Evolutionary conservation across 2,113 vertebrate genomes (phyloP).

Genomic region (Caracal caracal): DNA sequence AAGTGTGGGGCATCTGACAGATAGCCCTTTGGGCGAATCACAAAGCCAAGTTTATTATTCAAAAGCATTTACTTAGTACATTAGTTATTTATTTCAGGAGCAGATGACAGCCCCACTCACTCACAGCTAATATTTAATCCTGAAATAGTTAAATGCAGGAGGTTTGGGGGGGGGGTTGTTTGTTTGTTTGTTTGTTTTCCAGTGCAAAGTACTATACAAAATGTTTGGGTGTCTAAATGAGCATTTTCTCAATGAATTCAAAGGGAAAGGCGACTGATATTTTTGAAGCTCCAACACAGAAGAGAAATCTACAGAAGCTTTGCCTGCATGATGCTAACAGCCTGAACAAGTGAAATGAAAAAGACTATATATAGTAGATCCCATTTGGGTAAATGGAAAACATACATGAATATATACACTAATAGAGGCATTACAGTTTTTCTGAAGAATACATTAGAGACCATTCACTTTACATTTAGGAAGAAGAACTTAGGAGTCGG

Average conservation of each 20-base stretch:
- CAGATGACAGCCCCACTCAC: not conserved
- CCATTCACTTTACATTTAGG: not conserved
- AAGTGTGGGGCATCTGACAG: not conserved
- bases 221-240: not conserved
- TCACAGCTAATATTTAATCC: constrained; percentile 34
- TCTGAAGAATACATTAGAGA: not conserved
- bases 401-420: not conserved
- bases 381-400: not conserved
- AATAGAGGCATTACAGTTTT: not conserved
- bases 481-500: constrained; percentile 2
- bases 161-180: not conserved
- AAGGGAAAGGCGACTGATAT: not conserved
- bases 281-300: not conserved
- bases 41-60: not conserved
- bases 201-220: not conserved
- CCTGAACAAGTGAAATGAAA: constrained; percentile 15
- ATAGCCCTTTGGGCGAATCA: not conserved
- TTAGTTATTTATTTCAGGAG: not conserved
- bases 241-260: constrained; percentile 40
- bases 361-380: not conserved
- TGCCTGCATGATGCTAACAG: not conserved
- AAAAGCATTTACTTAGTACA: not conserved
- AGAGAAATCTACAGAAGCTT: not conserved
- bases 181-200: not conserved
- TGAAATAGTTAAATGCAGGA: constrained; percentile 8